Percentiles rank a stretch among this genome's conserved stretches.
These are phyloP conservation scores for Lamellibrachia columna DNA, from an alignment of 2,888 invertebrate species.

Conservation along the genomic window DNA sequence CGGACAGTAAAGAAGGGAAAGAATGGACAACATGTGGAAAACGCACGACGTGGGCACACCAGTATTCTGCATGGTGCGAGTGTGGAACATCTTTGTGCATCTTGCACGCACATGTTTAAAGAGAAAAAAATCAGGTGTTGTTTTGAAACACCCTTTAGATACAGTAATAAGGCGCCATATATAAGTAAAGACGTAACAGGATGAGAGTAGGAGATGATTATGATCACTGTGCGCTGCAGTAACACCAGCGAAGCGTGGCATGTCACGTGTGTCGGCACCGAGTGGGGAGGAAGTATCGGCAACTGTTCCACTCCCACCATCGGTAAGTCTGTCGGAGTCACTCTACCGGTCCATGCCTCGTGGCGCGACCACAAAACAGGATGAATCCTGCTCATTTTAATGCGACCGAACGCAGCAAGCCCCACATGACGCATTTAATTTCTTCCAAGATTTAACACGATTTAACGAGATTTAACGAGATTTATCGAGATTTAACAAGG, in stretches of 20 bases:
- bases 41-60: no score
- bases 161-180: no score
- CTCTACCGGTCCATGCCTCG: background rate
- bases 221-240: background rate
- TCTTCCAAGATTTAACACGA: background rate
- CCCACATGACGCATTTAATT: background rate
- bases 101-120: no score
- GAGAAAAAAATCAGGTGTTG: no score
- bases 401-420: background rate
- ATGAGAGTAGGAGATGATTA: no score
- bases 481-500: background rate
- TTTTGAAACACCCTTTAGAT: no score
- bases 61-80: no score
- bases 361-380: background rate
- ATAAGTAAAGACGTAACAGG: no score
- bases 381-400: background rate
- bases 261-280: background rate
- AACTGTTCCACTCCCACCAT: background rate
- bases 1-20: no score
- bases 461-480: no score
- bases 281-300: background rate
- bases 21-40: no score
- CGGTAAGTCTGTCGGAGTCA: background rate
- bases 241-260: background rate
- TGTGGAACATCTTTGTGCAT: no score